Conservation (phyloP, 1,140 invertebrate genomes). For the Megalonaias nervosa region DNA sequence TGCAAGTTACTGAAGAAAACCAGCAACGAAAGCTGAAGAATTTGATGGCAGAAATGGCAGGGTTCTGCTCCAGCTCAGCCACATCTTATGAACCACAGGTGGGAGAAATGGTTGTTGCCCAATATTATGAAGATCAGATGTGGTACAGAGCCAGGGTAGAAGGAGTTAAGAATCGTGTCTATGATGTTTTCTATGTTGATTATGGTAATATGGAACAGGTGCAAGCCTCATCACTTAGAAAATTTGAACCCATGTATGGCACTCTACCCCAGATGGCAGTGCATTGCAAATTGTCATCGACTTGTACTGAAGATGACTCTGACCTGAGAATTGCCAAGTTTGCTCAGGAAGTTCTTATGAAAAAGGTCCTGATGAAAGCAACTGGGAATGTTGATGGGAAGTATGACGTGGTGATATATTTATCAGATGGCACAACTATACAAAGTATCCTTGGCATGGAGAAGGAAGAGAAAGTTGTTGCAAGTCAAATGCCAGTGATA, state of each 20-base stretch:
- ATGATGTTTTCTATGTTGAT: conserved; percentile 47
- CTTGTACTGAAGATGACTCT: conserved; percentile 13
- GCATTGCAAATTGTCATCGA: conserved; percentile 16
- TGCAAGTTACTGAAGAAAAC: conserved; percentile 22
- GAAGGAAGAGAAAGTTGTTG: no score
- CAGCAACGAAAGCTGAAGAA: conserved; percentile 4
- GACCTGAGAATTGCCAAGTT: not conserved
- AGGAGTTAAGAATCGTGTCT: conserved; percentile 5
- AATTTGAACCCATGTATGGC: conserved; percentile 28
- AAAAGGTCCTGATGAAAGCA: no score
- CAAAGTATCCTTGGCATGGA: no score
- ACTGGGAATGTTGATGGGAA: no score
- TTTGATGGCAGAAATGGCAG: conserved; percentile 16
- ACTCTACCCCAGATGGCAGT: conserved; percentile 15
- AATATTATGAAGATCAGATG: conserved; percentile 22
- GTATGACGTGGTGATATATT: no score
- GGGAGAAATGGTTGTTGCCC: conserved; percentile 24
- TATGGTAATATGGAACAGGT: conserved; percentile 46
- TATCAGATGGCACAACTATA: no score
- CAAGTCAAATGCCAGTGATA: no score
- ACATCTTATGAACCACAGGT: not conserved
- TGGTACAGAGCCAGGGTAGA: conserved; percentile 50
- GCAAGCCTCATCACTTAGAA: conserved; percentile 21
- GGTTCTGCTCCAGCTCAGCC: not conserved
- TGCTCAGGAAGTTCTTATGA: no score